These are phyloP conservation scores for Octomys mimax DNA, from an alignment of 2,797 vertebrate genomes.

Conservation along the genomic window DNA sequence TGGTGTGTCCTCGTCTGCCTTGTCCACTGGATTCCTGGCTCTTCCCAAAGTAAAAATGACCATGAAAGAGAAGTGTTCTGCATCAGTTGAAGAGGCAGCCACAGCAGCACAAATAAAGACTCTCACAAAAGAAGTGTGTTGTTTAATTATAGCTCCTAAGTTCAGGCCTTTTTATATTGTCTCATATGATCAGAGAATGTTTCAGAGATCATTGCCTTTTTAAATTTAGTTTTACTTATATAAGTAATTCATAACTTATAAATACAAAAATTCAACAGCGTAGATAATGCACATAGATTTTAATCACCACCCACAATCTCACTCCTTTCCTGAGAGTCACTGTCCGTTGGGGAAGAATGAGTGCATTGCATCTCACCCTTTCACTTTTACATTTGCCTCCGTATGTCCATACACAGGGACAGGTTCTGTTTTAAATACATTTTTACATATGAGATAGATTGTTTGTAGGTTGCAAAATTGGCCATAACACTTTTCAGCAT, in stretches of 20 bases:
- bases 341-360: not conserved
- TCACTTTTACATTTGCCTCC: not conserved
- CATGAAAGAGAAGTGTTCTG: not conserved
- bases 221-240: conserved; percentile 15
- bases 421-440: not conserved
- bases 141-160: not conserved
- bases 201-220: not conserved
- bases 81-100: not conserved
- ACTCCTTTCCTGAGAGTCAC: not conserved
- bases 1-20: not conserved
- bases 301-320: not conserved
- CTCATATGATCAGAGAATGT: not conserved
- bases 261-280: not conserved
- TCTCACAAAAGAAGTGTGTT: not conserved
- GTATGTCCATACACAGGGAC: not conserved
- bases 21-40: not conserved
- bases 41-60: not conserved
- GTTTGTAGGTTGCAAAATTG: not conserved
- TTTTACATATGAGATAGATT: not conserved
- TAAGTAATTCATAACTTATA: not conserved
- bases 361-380: not conserved
- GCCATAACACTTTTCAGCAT: not conserved
- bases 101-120: not conserved
- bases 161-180: conserved; percentile 29
- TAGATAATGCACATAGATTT: not conserved